Percentiles rank a stretch among this genome's conserved stretches.
These are phyloP conservation scores for Syritta pipiens DNA, from an alignment of 2,888 invertebrate species.

Conservation along the genomic window DNA sequence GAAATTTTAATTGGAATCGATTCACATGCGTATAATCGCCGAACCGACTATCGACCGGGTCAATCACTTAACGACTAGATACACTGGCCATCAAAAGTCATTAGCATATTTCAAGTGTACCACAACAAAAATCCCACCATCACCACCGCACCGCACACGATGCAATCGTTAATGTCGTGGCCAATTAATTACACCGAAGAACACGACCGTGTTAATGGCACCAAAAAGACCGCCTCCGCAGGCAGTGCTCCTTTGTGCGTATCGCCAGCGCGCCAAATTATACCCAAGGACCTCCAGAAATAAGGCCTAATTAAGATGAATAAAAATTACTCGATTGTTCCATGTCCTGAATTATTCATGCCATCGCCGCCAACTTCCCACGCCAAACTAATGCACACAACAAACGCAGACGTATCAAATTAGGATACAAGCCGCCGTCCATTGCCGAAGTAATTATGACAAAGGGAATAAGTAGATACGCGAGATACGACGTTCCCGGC, in stretches of 20 bases:
- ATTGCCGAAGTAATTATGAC: constrained; percentile 35
- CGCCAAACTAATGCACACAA: constrained; percentile 23
- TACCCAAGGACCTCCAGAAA: constrained; percentile 28
- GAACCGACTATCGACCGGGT: not conserved
- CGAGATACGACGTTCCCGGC: not conserved
- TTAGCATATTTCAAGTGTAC: constrained; percentile 20
- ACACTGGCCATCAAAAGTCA: constrained; percentile 9
- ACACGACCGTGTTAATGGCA: constrained; percentile 55
- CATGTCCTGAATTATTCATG: constrained; percentile 64
- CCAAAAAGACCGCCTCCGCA: constrained; percentile 9
- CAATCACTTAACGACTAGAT: not conserved
- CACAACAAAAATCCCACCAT: constrained; percentile 24
- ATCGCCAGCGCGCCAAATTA: constrained; percentile 51
- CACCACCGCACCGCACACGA: not conserved
- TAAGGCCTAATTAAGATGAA: constrained; percentile 64
- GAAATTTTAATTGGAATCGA: not conserved
- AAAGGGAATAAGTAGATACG: constrained; percentile 3
- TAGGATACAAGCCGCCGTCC: constrained; percentile 29
- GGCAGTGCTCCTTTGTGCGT: constrained; percentile 32
- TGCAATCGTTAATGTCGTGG: constrained; percentile 44
- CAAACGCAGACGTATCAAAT: constrained; percentile 38
- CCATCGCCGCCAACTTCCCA: constrained; percentile 4
- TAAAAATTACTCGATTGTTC: constrained; percentile 62
- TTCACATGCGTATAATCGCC: not conserved
- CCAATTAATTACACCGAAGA: constrained; percentile 58